phyloP scores from a whole-genome alignment of 2,797 vertebrate species.

The Meda fulgida region DNA sequence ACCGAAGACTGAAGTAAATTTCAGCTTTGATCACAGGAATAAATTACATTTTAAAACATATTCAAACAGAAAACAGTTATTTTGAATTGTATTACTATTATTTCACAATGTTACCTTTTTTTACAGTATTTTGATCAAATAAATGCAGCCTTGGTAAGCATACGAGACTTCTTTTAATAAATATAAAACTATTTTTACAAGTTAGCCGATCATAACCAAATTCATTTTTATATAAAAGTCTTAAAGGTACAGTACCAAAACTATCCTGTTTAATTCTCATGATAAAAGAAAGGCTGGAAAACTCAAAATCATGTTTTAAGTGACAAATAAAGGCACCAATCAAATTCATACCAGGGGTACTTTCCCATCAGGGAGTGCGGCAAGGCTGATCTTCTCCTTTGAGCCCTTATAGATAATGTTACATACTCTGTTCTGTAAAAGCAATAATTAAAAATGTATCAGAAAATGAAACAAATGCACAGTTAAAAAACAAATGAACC shows the following conservation, averaged over 20 bases:
- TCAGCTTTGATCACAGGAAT: not conserved
- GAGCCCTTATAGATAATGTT: conserved; percentile 89
- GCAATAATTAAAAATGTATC: not conserved
- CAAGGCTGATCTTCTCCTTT: conserved; percentile 77
- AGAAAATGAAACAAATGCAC: not conserved
- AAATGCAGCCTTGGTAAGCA: not conserved
- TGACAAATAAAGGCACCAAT: no score
- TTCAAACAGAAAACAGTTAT: not conserved
- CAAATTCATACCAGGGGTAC: conserved; percentile 84
- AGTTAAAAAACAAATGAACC: not conserved
- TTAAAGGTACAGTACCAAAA: not conserved
- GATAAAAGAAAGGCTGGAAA: not conserved
- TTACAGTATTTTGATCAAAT: not conserved
- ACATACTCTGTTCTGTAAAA: conserved; percentile 77
- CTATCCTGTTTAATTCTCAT: not conserved
- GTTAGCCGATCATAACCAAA: not conserved
- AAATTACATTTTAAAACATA: not conserved
- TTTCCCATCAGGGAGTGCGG: conserved; percentile 78
- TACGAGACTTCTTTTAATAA: not conserved
- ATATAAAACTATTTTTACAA: no score
- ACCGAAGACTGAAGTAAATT: not conserved
- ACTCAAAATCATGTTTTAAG: not conserved
- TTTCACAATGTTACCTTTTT: not conserved
- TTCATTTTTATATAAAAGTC: not conserved
- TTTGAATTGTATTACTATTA: not conserved